Conservation (phyloP, 2,797 vertebrate genomes). For the Poeciliopsis gracilis region DNA sequence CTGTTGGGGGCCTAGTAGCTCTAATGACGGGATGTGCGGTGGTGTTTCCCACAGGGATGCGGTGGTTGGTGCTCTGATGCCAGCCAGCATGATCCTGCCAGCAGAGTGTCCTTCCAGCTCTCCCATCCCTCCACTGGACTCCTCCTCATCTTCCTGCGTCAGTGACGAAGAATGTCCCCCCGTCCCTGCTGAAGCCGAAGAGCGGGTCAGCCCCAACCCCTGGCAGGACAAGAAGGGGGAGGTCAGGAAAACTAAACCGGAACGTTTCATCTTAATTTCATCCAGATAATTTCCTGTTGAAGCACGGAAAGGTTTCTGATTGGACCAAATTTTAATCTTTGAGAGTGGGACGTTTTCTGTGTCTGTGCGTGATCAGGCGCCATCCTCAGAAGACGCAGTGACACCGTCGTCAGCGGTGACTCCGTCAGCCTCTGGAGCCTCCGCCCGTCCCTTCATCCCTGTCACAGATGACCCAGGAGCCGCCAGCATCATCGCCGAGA, state of each 20-base stretch:
- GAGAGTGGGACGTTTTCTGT: neutral
- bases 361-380: conserved; percentile 73
- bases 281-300: neutral
- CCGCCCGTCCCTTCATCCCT: conserved; percentile 96
- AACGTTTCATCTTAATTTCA: conserved; percentile 3
- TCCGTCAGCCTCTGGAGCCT: conserved; percentile 89
- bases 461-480: conserved; percentile 98
- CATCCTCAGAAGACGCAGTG: conserved; percentile 90
- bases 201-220: conserved; percentile 90
- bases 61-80: conserved; percentile 95
- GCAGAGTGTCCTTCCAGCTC: conserved; percentile 92
- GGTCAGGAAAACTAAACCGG: conserved; percentile 71
- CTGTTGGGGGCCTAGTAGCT: neutral
- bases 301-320: neutral
- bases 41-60: conserved; percentile 84
- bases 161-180: conserved; percentile 85
- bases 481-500: conserved; percentile 98
- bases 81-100: conserved; percentile 95
- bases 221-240: conserved; percentile 96
- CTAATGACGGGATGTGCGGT: conserved; percentile 25
- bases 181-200: conserved; percentile 84
- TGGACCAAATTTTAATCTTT: neutral
- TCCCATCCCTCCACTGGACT: conserved; percentile 87
- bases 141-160: conserved; percentile 83
- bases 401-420: conserved; percentile 94